These are phyloP conservation scores for Athalia cordata DNA, from an alignment of 2,888 invertebrate genomes.

Conservation along the genomic window DNA sequence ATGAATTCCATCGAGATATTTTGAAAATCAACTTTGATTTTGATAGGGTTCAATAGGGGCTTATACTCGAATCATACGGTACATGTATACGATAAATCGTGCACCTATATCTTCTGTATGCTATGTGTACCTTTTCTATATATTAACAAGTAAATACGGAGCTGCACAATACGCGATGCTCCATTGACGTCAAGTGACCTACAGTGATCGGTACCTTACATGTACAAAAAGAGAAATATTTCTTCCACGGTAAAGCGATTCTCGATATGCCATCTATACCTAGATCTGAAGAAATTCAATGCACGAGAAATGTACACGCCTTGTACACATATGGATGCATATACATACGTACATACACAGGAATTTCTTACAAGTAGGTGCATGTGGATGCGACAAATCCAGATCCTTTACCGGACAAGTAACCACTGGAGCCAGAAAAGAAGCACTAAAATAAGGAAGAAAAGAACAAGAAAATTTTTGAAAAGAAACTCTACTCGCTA, in stretches of 20 bases:
- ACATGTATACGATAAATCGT: background rate
- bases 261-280: constrained; percentile 8
- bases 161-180: constrained; percentile 20
- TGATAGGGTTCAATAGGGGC: too few species aligned
- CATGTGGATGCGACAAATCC: too few species aligned
- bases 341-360: background rate
- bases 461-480: constrained; percentile 3
- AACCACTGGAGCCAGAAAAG: background rate
- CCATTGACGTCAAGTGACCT: constrained; percentile 28
- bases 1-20: too few species aligned
- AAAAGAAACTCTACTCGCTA: background rate
- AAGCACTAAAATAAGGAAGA: background rate
- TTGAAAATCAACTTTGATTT: too few species aligned
- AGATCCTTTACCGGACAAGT: too few species aligned
- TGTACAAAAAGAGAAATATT: background rate
- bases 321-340: background rate
- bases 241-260: constrained; percentile 6
- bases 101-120: background rate
- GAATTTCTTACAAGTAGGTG: background rate
- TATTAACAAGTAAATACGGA: background rate
- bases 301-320: background rate
- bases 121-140: background rate
- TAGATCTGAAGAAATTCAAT: background rate
- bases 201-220: background rate
- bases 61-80: too few species aligned